Evolutionary conservation across 2,797 vertebrate species (phyloP).

Genomic region (Chelon labrosus): DNA sequence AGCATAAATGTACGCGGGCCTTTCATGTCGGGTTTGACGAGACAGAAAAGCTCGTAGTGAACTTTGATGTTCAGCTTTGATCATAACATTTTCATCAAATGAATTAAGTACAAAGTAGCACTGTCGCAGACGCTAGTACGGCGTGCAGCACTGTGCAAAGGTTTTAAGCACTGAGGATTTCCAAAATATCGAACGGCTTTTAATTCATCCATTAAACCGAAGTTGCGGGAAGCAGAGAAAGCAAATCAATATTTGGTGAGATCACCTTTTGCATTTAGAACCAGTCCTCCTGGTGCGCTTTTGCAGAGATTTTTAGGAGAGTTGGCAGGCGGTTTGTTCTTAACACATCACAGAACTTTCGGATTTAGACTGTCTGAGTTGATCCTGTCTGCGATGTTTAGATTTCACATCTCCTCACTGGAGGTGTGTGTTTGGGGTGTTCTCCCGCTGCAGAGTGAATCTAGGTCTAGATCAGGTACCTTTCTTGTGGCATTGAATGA

Average conservation of each 20-base stretch:
- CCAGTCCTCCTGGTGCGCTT: neutral
- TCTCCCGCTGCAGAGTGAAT: neutral
- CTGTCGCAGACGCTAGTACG: conserved; percentile 11
- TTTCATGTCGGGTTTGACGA: conserved; percentile 47
- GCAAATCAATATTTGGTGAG: neutral
- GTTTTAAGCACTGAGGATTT: neutral
- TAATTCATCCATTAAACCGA: neutral
- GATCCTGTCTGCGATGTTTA: neutral
- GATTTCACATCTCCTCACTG: neutral
- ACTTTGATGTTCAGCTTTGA: conserved; percentile 55
- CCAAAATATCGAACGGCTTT: neutral
- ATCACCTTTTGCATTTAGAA: neutral
- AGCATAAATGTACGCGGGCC: neutral
- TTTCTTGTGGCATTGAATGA: neutral
- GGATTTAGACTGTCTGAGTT: neutral
- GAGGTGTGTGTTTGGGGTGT: neutral
- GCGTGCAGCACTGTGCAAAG: neutral
- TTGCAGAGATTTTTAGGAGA: neutral
- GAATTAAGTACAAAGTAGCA: conserved; percentile 14
- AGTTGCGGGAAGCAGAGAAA: neutral
- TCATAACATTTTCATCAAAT: conserved; percentile 33
- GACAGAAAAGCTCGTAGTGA: conserved; percentile 29
- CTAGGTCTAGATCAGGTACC: neutral
- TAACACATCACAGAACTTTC: neutral
- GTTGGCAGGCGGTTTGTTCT: neutral